These are phyloP conservation scores for Phocoena sinus DNA, from an alignment of 2,113 vertebrate species.

Conservation along the genomic window DNA sequence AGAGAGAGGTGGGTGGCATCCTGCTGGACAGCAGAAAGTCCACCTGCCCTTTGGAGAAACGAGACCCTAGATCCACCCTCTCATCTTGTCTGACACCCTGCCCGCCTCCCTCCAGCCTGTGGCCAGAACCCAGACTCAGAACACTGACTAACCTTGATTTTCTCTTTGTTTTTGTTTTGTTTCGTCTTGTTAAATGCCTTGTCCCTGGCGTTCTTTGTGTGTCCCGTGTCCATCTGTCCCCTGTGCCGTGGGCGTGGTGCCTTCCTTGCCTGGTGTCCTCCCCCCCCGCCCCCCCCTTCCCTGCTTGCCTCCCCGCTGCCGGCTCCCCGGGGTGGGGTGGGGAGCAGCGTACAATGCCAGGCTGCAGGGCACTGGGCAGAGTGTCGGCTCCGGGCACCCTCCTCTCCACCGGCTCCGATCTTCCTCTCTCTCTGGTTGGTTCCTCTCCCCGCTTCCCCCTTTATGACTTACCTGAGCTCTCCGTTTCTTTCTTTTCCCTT, in stretches of 20 bases:
- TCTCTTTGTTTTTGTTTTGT: conserved; percentile 73
- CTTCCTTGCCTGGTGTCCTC: conserved; percentile 47
- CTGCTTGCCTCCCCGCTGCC: conserved; percentile 75
- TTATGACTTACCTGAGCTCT: neutral
- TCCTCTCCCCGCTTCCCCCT: neutral
- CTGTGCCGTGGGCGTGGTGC: conserved; percentile 38
- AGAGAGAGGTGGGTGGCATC: neutral
- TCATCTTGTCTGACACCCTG: neutral
- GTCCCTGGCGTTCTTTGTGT: conserved; percentile 66
- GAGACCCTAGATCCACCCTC: neutral
- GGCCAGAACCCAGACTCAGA: neutral
- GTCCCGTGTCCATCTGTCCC: conserved; percentile 58
- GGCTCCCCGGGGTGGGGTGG: conserved; percentile 68
- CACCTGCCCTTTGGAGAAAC: neutral
- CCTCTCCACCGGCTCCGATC: conserved; percentile 86
- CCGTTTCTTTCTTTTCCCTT: neutral
- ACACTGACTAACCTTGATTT: conserved; percentile 70
- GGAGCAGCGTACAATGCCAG: conserved; percentile 93
- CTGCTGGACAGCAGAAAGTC: neutral
- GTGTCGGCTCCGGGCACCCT: conserved; percentile 73
- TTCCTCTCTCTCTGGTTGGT: conserved; percentile 92
- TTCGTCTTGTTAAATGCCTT: conserved; percentile 56
- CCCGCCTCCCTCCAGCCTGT: neutral
- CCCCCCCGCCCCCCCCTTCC: neutral
- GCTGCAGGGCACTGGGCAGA: conserved; percentile 85